phyloP scores from a whole-genome alignment of 2,113 vertebrate genomes.

The Mastomys coucha region DNA sequence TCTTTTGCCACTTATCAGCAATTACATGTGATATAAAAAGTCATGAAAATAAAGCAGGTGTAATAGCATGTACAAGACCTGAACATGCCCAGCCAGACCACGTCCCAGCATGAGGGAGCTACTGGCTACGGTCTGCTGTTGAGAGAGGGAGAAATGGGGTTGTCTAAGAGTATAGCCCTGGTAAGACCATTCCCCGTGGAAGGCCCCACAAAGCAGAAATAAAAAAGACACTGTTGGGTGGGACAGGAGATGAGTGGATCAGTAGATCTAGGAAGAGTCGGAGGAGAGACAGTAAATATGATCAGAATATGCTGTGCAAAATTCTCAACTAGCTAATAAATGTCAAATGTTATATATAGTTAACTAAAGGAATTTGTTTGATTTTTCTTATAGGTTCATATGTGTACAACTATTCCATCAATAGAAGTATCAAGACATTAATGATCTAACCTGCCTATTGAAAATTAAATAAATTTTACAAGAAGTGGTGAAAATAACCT shows the following conservation, averaged over 20 bases:
- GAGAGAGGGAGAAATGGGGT: no score
- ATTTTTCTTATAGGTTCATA: background rate
- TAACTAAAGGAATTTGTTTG: background rate
- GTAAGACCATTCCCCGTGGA: background rate
- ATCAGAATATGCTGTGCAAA: background rate
- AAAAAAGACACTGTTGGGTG: background rate
- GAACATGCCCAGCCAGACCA: background rate
- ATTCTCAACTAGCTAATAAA: background rate
- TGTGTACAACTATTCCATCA: background rate
- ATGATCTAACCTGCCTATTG: background rate
- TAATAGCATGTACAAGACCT: background rate
- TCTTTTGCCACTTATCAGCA: slow-evolving; percentile 30
- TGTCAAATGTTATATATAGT: background rate
- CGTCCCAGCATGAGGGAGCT: background rate
- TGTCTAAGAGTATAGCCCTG: background rate
- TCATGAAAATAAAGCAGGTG: background rate
- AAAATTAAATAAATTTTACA: background rate
- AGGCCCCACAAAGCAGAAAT: background rate
- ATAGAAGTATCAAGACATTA: background rate
- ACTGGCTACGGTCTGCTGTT: background rate
- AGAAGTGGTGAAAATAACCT: background rate
- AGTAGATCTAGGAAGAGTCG: background rate
- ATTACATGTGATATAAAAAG: slow-evolving; percentile 19
- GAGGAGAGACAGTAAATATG: background rate
- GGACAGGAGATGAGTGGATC: background rate